Evolutionary conservation across 2,113 vertebrate genomes (phyloP).

Genomic region (Atrichornis clamosus): DNA sequence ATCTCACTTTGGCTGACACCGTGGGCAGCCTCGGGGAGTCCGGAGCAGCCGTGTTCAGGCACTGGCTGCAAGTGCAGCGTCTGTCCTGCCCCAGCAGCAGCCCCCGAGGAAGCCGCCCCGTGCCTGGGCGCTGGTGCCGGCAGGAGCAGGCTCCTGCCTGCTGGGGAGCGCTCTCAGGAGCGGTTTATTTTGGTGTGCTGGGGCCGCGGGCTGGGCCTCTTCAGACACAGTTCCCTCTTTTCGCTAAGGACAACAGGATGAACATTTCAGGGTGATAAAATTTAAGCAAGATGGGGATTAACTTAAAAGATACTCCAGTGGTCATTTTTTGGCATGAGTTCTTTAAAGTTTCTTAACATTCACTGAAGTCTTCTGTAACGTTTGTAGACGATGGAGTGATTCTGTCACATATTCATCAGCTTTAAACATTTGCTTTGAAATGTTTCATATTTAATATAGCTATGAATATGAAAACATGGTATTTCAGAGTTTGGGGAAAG

Average conservation of each 20-base stretch:
- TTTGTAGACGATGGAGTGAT: background rate
- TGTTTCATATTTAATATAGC: background rate
- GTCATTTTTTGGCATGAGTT: background rate
- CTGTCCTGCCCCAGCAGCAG: background rate
- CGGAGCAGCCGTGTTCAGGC: background rate
- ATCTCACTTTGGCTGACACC: background rate
- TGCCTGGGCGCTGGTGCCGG: background rate
- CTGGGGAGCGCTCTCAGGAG: background rate
- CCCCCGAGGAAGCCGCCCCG: fast-evolving
- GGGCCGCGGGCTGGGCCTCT: background rate
- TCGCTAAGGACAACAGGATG: background rate
- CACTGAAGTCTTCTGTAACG: background rate
- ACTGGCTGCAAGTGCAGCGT: background rate
- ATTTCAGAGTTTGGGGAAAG: background rate
- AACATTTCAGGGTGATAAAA: fast-evolving
- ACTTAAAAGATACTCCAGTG: background rate
- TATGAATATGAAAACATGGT: background rate
- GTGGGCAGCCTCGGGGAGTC: background rate
- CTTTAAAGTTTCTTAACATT: background rate
- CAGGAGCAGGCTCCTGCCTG: background rate
- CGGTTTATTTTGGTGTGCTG: fast-evolving
- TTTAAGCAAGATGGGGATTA: background rate
- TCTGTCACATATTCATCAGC: background rate
- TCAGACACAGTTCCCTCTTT: background rate
- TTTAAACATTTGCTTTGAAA: background rate